Evolutionary conservation across 2,888 invertebrate genomes (phyloP).

Genomic region (Diogma glabrata): DNA sequence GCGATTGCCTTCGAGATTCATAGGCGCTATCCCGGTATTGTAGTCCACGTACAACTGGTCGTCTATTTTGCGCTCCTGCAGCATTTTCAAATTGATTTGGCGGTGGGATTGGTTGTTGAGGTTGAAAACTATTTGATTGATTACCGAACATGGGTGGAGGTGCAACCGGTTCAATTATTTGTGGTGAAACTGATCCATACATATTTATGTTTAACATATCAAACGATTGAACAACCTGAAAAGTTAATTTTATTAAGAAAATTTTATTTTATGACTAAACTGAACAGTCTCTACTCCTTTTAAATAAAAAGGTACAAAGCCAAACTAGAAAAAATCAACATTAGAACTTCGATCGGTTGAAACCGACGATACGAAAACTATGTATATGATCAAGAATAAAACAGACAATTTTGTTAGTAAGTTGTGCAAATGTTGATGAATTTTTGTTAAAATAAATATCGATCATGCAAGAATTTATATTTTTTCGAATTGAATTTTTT

Average conservation of each 20-base stretch:
- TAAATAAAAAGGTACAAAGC: no score
- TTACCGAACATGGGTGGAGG: constrained; percentile 27
- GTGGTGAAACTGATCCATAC: constrained; percentile 21
- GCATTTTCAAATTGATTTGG: constrained; percentile 22
- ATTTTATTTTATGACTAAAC: no score
- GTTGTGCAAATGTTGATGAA: no score
- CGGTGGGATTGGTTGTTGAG: constrained; percentile 31
- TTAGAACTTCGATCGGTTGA: no score
- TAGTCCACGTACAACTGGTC: constrained; percentile 42
- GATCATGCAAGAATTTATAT: no score
- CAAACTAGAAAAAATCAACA: no score
- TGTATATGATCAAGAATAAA: no score
- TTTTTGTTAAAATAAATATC: no score
- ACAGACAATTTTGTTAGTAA: no score
- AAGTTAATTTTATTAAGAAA: not conserved
- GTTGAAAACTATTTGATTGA: constrained; percentile 11
- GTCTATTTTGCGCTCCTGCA: constrained; percentile 28
- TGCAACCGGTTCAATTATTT: constrained; percentile 24
- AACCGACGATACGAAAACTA: no score
- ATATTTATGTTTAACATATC: constrained; percentile 28
- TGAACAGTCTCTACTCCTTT: no score
- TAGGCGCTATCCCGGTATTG: constrained; percentile 63
- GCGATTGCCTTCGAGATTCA: constrained; percentile 60
- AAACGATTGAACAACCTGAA: constrained; percentile 29
- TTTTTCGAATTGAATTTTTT: no score